Percentiles rank a stretch among this genome's conserved stretches.
phyloP scores from a whole-genome alignment of 2,797 vertebrate genomes.

The Megaceryle alcyon region DNA sequence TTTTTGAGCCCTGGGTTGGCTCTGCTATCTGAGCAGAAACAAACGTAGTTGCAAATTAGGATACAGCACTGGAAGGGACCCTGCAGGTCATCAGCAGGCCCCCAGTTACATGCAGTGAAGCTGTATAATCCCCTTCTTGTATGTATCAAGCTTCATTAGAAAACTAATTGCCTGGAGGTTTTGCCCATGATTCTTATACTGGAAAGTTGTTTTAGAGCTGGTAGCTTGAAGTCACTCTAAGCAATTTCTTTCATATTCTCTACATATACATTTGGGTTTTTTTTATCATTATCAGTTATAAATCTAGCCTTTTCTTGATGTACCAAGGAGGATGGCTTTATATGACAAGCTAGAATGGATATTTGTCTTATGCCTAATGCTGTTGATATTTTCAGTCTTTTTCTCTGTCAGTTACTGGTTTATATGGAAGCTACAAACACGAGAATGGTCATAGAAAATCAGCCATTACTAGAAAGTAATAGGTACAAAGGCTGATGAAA shows the following conservation, averaged over 20 bases:
- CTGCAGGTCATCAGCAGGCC: constrained; percentile 39
- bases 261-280: accelerated
- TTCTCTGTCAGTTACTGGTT: background rate
- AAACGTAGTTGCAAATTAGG: constrained; percentile 56
- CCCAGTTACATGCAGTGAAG: background rate
- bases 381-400: background rate
- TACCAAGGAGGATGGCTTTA: background rate
- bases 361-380: background rate
- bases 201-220: constrained; percentile 24
- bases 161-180: constrained; percentile 50
- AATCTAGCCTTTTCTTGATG: background rate
- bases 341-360: background rate
- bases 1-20: constrained; percentile 13
- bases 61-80: constrained; percentile 8
- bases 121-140: constrained; percentile 22
- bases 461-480: background rate
- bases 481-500: background rate
- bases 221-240: constrained; percentile 41
- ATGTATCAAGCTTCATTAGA: constrained; percentile 49
- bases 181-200: background rate
- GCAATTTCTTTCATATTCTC: background rate
- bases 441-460: background rate
- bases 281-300: background rate
- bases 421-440: background rate
- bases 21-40: constrained; percentile 52